A percentile compares a stretch with the other conserved stretches of the same genome.
Evolutionary conservation across 2,888 invertebrate species (phyloP).

Genomic region (Orthosia incerta): DNA sequence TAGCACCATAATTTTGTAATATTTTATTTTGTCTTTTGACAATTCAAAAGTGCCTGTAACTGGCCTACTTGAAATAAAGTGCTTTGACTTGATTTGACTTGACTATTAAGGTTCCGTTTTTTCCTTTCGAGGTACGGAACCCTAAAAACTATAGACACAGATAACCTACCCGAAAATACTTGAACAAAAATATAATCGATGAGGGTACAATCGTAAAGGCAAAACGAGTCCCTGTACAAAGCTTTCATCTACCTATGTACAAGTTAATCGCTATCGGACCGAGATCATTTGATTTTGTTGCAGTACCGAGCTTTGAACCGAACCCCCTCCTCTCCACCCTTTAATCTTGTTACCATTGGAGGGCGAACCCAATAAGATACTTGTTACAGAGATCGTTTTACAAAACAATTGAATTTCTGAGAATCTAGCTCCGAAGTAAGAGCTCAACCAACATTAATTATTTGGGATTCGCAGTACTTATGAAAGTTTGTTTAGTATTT

Average conservation of each 20-base stretch:
- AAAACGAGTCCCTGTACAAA: slow-evolving; percentile 43
- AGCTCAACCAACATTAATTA: slow-evolving; percentile 40
- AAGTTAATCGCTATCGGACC: slow-evolving; percentile 39
- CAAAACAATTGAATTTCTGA: slow-evolving; percentile 58
- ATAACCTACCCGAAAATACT: slow-evolving; percentile 13
- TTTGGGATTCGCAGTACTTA: slow-evolving; percentile 23
- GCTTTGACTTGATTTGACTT: too few relatives aligned
- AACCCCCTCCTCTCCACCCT: slow-evolving; percentile 15
- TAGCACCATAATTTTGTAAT: too few relatives aligned
- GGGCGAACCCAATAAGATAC: slow-evolving; percentile 51
- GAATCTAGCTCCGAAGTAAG: slow-evolving; percentile 38
- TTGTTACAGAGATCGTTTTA: slow-evolving; percentile 50
- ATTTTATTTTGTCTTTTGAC: too few relatives aligned
- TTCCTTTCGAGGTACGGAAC: too few relatives aligned
- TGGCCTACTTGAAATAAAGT: too few relatives aligned
- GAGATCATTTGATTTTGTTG: slow-evolving; percentile 57
- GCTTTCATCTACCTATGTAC: slow-evolving; percentile 44
- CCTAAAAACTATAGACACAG: neutral
- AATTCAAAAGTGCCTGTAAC: too few relatives aligned
- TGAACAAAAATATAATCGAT: slow-evolving; percentile 33
- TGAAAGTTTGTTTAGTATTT: slow-evolving; percentile 22
- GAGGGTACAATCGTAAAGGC: slow-evolving; percentile 41
- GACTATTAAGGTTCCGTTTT: too few relatives aligned
- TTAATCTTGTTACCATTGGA: slow-evolving; percentile 51
- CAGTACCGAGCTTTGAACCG: slow-evolving; percentile 55